Evolutionary conservation across 1,140 invertebrate genomes (phyloP), one percentile per base, ranked within the genome.

Genomic region (Latrodectus geometricus): DNA sequence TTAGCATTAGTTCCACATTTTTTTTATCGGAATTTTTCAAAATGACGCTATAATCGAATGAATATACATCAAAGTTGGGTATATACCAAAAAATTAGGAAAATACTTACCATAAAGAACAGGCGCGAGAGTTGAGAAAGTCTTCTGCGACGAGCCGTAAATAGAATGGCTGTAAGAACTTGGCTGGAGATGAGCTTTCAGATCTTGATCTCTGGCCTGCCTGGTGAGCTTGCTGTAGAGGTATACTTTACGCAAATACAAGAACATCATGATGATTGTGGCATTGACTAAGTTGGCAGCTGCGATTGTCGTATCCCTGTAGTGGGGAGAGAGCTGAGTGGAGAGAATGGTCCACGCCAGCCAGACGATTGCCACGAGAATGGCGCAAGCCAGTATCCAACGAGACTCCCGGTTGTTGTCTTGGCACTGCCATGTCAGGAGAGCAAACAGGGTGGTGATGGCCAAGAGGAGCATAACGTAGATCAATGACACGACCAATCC

Each of bases 391-490:
- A 92, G 88, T 65, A 93, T 91, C 92, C 92, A 93, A 20, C 92
- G 89, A 9, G 92, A 91, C 88, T 93, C 92, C 23, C 88, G 89
- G 80, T 91, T 87, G 83, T 88, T 88, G 65, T 89, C 90, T 17
- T 90, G 89, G 79, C 89, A 90, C 76, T 92, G 90, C 91, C 91
- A 92, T 4, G 91, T 90, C 23, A 92, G 77, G 9, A 91, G 50
- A 12, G 91, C 90, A 85, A 93, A 90, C 23, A 92, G 86, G 8
- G 91, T 88, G 14, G 90, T 91, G 15, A 92, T 89, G 14, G 90
- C 88, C 14, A 93, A 90, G 1, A 93, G 90, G 17, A 92, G 89
- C 90, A 92, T 91, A n/a, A 92, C 89, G 84, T 92, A 93, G 8
- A 91, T 89, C 9, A 92, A 89, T 0, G 92, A 92, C 20, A 93